Conservation (phyloP, 2,888 invertebrate species). For the Emmelina monodactyla region DNA sequence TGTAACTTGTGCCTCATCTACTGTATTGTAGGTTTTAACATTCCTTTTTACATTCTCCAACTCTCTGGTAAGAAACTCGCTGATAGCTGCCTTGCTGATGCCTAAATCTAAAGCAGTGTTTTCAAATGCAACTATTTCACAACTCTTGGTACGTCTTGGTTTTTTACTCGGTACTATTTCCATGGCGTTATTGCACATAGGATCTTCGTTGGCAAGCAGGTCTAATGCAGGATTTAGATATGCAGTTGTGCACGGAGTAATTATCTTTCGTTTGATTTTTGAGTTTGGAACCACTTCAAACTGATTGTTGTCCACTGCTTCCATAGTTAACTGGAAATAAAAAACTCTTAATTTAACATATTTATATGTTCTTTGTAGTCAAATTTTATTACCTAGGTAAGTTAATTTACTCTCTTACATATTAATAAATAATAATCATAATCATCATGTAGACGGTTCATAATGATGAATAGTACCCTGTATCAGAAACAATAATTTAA, state of each 20-base stretch:
- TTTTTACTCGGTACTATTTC: slow-evolving; percentile 51
- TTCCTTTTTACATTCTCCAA: slow-evolving; percentile 49
- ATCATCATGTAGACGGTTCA: too few relatives aligned
- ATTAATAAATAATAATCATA: too few relatives aligned
- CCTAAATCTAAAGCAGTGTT: slow-evolving; percentile 51
- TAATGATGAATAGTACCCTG: too few relatives aligned
- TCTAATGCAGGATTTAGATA: slow-evolving; percentile 56
- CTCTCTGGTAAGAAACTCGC: slow-evolving; percentile 43
- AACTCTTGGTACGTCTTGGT: slow-evolving; percentile 43
- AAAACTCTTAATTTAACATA: too few relatives aligned
- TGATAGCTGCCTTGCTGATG: slow-evolving; percentile 36
- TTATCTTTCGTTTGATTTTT: slow-evolving; percentile 46
- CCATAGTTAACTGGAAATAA: slow-evolving; percentile 24
- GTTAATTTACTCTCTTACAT: too few relatives aligned
- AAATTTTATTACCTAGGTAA: too few relatives aligned
- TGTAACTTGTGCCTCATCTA: neutral
- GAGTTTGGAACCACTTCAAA: slow-evolving; percentile 45
- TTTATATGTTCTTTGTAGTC: too few relatives aligned
- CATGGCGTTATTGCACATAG: slow-evolving; percentile 58
- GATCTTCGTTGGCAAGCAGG: slow-evolving; percentile 51
- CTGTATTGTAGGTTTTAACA: slow-evolving; percentile 18
- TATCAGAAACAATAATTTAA: too few relatives aligned
- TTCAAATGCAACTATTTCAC: slow-evolving; percentile 44
- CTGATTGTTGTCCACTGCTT: slow-evolving; percentile 46
- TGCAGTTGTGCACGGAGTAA: slow-evolving; percentile 35